Evolutionary conservation across 2,113 vertebrate species (phyloP).

Genomic region (Gopherus flavomarginatus): DNA sequence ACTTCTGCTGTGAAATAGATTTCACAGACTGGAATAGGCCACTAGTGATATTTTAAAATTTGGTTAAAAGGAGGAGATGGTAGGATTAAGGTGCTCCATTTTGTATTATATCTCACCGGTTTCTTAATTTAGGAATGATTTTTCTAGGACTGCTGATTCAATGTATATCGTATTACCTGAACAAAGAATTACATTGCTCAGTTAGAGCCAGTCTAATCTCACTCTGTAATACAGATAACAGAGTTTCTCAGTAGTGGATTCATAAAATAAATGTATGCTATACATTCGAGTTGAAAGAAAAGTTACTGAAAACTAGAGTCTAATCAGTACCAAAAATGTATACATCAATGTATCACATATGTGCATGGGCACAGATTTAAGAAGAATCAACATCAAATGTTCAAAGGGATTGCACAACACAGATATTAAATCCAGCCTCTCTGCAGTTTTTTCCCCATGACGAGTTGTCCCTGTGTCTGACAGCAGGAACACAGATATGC

Average conservation of each 20-base stretch:
- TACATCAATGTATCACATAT: background rate
- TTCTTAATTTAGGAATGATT: background rate
- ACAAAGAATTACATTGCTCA: background rate
- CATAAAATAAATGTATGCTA: rapidly evolving
- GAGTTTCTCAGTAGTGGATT: background rate
- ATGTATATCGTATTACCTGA: slow-evolving; percentile 16
- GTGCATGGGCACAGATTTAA: background rate
- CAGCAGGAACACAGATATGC: background rate
- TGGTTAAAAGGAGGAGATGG: background rate
- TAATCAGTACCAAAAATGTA: background rate
- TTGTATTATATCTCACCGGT: background rate
- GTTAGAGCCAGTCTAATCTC: slow-evolving; percentile 25
- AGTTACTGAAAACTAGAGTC: background rate
- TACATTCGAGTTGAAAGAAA: rapidly evolving
- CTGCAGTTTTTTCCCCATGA: background rate
- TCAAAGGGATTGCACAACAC: background rate
- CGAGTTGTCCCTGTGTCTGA: background rate
- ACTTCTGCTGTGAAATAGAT: background rate
- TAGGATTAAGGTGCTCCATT: background rate
- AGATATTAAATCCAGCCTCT: background rate
- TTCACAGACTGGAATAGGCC: background rate
- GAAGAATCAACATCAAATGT: background rate
- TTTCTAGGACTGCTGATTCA: background rate
- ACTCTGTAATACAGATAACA: background rate
- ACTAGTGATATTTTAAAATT: background rate